Evolutionary conservation across 2,113 vertebrate genomes (phyloP), one percentile per base, ranked within the genome.

Genomic region (Caranx ignobilis): DNA sequence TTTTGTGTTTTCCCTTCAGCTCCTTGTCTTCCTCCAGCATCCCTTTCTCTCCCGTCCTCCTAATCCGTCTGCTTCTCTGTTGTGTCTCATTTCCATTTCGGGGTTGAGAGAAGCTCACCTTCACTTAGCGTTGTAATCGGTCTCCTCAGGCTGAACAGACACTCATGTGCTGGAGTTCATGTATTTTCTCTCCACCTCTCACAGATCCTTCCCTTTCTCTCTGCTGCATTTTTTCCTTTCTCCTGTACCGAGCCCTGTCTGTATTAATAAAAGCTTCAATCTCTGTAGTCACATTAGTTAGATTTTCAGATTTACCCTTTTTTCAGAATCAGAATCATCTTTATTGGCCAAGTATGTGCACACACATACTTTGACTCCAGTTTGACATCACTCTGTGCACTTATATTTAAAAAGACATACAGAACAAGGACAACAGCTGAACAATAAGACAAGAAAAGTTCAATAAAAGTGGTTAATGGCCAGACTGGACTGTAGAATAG

Each of bases 71-170:
- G 35, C 43, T 65, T 62, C 37, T 48, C 45, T 47, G 47, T 32
- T 75, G 41, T 41, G 60, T 75, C 71, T 82, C 31, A 65, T 83
- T 86, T 87, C 80, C 68, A 75, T 52, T 71, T 71, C 9, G 8
- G n/a, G 50, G 12, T 52, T 21, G 48, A 54, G 56, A 67, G 73
- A 56, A n/a, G 3, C 54, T 87, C 81, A 61, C 78, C 68, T 75
- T 39, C 79, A 77, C 67, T 87, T 72, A 81, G 45, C 69, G n/a
- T 55, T 35, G 39, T 75, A 71, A 88, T 84, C 81, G 6, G 56
- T 88, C 87, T 85, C 75, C 47, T 67, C 77, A 18, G 54, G 69
- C 35, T 39, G 43, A 61, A 43, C 45, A 68, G 54, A 47, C 54
- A 47, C 56, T 62, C 64, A 35, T 48, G 57, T 66, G 73, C 45